Evolutionary conservation across 2,113 vertebrate genomes (phyloP).

Genomic region (Ancistrus triradiatus): DNA sequence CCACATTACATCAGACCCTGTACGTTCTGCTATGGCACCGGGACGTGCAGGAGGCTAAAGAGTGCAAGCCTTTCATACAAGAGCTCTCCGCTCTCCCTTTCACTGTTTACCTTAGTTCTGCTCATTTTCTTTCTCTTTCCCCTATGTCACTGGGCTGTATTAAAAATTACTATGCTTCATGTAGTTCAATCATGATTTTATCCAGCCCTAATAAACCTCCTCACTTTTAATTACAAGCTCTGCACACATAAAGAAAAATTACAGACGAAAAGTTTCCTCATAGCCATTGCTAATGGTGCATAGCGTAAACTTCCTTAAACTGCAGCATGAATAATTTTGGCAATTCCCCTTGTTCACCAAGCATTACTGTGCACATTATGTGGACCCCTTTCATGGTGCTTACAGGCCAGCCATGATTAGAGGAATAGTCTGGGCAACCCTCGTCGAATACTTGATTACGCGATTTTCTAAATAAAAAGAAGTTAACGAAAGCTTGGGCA

Average conservation of each 20-base stretch:
- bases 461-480: too few relatives aligned
- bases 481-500: too few relatives aligned
- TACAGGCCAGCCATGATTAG: slow-evolving; percentile 86
- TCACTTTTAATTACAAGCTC: slow-evolving; percentile 51
- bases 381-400: slow-evolving; percentile 85
- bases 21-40: slow-evolving; percentile 49
- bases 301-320: slow-evolving; percentile 76
- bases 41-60: slow-evolving; percentile 48
- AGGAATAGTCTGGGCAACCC: too few relatives aligned
- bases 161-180: slow-evolving; percentile 37
- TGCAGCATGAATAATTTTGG: slow-evolving; percentile 82
- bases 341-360: slow-evolving; percentile 83
- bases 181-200: slow-evolving; percentile 52
- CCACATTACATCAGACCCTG: slow-evolving; percentile 68
- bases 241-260: slow-evolving; percentile 41
- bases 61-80: slow-evolving; percentile 52
- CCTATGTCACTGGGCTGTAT: too few relatives aligned
- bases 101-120: not conserved
- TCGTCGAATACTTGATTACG: too few relatives aligned
- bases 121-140: not conserved
- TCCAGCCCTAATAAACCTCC: slow-evolving; percentile 38
- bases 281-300: slow-evolving; percentile 70
- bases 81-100: slow-evolving; percentile 28
- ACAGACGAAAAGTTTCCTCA: slow-evolving; percentile 53
- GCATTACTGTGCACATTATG: slow-evolving; percentile 87